Base-by-base conservation (phyloP, 2,888 invertebrate species). In the Xestia sexstrigata region DNA sequence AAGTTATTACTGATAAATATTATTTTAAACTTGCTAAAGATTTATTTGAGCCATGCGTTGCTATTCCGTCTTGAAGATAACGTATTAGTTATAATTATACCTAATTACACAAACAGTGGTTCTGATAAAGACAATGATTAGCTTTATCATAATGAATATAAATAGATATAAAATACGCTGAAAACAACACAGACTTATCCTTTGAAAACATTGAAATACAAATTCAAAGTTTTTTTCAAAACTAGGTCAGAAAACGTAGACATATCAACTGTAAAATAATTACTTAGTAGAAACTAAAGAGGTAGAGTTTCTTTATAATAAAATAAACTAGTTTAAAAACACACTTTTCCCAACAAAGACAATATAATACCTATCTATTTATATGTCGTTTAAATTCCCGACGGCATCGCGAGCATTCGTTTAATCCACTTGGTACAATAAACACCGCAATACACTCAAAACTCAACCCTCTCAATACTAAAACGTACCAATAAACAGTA, bases 351-450 rank as follows among this genome's bases (percentile, higher is more conserved):
- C 15, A 35, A 65, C 60, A 63, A 67, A 63, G 67, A 75, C 49
- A 69, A 75, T 74, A 67, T 42, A 62, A 45, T 49, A 47, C 55
- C 74, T 77, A 47, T 60, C 74, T 77, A 84, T 78, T 65, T 79
- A 73, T 82, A 79, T 78, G 82, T 71, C 82, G 74, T 84, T 68
- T 74, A 70, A 82, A 86, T 84, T 79, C 78, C 60, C 63, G 73
- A 35, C 77, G 76, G 49, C 70, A 70, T 60, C 65, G 52, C 66
- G 65, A 83, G 65, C 71, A 76, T 82, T 83, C 69, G 63, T 63
- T 63, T 81, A 87, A 86, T 88, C 84, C 81, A 82, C 74, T 88
- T 84, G 78, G 45, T 70, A 79, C 67, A 85, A 85, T 82, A 89
- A 89, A 85, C 75, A 79, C 67, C 76, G 72, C 76, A 77, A 79